These are phyloP conservation scores for Parazoanthus darwini DNA, from an alignment of 92 coral and sea anemone species.

Conservation along the genomic window DNA sequence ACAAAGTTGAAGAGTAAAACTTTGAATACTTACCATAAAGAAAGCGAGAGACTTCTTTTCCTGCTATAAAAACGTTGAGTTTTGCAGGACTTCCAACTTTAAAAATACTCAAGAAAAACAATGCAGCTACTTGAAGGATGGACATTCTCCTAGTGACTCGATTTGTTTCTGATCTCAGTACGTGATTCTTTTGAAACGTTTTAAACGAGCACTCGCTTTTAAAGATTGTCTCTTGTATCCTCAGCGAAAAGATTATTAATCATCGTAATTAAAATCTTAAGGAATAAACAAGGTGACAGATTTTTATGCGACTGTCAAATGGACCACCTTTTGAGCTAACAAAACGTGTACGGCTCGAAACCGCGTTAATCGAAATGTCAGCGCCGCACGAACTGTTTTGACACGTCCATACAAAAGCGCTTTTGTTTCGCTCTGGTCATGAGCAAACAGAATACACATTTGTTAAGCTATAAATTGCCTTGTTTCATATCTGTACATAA, in stretches of 20 bases:
- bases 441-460: not conserved
- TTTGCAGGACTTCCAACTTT: conserved; percentile 49
- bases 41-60: conserved; percentile 83
- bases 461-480: conserved; percentile 29
- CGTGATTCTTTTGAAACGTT: conserved; percentile 40
- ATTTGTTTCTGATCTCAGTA: not conserved
- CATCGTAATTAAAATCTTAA: conserved; percentile 63
- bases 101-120: conserved; percentile 1
- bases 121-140: not conserved
- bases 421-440: conserved; percentile 4
- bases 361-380: conserved; percentile 26
- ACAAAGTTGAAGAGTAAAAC: conserved; percentile 23
- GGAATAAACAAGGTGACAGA: conserved; percentile 37
- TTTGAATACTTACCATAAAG: conserved; percentile 73
- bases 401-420: conserved; percentile 15
- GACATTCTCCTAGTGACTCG: not conserved
- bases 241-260: conserved; percentile 56
- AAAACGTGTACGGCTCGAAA: conserved; percentile 19
- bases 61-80: conserved; percentile 80
- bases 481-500: conserved; percentile 7
- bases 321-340: conserved; percentile 32
- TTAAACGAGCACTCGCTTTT: conserved; percentile 14
- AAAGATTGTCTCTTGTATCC: conserved; percentile 35
- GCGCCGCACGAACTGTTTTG: conserved; percentile 2
- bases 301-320: conserved; percentile 31